phyloP scores from a whole-genome alignment of 23 tunicate species.

The Ascidia mentula region DNA sequence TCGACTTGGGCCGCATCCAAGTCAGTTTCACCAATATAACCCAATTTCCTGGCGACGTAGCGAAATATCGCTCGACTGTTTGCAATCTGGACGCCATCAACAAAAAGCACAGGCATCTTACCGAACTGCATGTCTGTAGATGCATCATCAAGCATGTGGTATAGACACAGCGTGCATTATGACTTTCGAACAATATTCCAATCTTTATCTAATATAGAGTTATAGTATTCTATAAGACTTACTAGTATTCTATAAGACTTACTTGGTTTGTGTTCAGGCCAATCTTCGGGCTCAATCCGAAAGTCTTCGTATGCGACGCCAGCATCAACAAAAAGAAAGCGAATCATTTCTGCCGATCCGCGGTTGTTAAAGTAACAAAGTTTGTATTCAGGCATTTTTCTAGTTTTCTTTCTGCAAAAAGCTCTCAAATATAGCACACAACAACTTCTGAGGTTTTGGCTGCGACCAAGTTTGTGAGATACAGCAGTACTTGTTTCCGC shows the following conservation, averaged over 20 bases:
- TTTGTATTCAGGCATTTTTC: conserved; percentile 54
- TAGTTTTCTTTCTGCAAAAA: no score
- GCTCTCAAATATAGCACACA: no score
- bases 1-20: conserved; percentile 23
- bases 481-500: no score
- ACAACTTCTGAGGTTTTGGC: no score
- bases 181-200: no score
- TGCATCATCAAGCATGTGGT: no score
- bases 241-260: no score
- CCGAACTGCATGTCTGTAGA: conserved; percentile 31
- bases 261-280: conserved; percentile 44
- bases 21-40: conserved; percentile 8
- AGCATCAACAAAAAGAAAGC: conserved; percentile 29
- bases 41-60: conserved; percentile 25
- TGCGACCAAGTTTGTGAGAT: no score
- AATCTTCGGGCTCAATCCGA: conserved; percentile 14
- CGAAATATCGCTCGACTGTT: conserved; percentile 36
- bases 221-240: no score
- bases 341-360: conserved; percentile 23
- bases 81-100: conserved; percentile 41
- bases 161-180: no score
- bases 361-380: conserved; percentile 21
- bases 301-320: conserved; percentile 33
- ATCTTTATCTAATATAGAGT: no score
- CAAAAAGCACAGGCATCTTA: conserved; percentile 30